phyloP scores from a whole-genome alignment of 2,797 vertebrate genomes.

The Siniperca scherzeri region DNA sequence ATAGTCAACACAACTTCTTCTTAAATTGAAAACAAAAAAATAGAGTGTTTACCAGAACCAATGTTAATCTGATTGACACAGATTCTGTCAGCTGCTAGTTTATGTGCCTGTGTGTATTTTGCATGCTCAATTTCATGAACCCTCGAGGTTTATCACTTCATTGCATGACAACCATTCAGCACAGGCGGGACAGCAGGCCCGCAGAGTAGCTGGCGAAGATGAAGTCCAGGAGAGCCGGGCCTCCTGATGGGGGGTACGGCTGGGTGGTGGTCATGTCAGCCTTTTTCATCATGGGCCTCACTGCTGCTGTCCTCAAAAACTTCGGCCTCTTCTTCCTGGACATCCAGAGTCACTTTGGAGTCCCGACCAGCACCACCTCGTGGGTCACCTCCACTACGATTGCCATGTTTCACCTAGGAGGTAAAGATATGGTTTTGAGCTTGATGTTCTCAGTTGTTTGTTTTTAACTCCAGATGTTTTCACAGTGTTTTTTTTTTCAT shows the following conservation, averaged over 20 bases:
- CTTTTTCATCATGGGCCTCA: constrained; percentile 85
- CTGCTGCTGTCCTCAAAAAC: constrained; percentile 82
- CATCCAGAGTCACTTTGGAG: constrained; percentile 85
- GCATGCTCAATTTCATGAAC: constrained; percentile 48
- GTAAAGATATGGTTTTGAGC: constrained; percentile 55
- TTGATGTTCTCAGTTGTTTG: rapidly evolving
- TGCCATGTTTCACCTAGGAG: constrained; percentile 85
- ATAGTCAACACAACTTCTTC: neutral
- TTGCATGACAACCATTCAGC: constrained; percentile 1
- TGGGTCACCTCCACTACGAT: constrained; percentile 86
- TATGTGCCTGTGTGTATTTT: neutral
- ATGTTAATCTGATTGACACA: neutral
- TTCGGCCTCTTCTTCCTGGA: constrained; percentile 88
- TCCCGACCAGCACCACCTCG: constrained; percentile 85
- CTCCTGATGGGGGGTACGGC: constrained; percentile 84
- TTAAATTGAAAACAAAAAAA: neutral
- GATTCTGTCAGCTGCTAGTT: neutral
- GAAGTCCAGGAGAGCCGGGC: constrained; percentile 33
- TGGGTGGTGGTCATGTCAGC: constrained; percentile 86
- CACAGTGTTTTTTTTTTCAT: neutral
- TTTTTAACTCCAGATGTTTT: neutral
- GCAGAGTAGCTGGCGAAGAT: constrained; percentile 39
- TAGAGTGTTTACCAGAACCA: neutral
- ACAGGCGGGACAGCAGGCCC: constrained; percentile 15
- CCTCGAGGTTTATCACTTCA: neutral